Evolutionary conservation across 2,797 vertebrate species (phyloP).

Genomic region (Potorous gilbertii): DNA sequence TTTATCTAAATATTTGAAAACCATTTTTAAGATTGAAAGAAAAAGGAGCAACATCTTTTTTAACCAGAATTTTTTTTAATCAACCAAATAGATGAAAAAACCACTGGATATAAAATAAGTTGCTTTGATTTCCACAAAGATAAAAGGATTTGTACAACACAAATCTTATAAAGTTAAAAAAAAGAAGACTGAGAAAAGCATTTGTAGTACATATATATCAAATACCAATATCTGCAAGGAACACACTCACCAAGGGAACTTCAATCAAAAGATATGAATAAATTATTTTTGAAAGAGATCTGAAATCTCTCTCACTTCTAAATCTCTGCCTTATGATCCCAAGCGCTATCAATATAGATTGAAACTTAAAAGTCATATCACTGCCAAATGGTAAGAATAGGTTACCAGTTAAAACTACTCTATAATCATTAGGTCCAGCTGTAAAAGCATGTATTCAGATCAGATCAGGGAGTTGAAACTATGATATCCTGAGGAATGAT

Average conservation of each 20-base stretch:
- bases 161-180: not conserved
- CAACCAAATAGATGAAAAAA: not conserved
- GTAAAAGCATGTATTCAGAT: not conserved
- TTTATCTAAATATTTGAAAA: not conserved
- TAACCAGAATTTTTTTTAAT: not conserved
- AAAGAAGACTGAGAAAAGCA: not conserved
- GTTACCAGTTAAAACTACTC: not conserved
- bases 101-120: not conserved
- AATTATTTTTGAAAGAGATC: not conserved
- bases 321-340: not conserved
- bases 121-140: not conserved
- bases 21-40: not conserved
- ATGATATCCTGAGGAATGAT: not conserved
- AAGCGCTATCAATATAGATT: not conserved
- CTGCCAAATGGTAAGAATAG: not conserved
- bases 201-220: not conserved
- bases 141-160: not conserved
- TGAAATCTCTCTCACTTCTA: not conserved
- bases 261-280: not conserved
- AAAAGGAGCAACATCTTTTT: not conserved
- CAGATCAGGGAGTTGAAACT: not conserved
- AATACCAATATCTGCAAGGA: not conserved
- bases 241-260: not conserved
- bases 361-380: not conserved
- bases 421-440: not conserved